phyloP scores from a whole-genome alignment of 2,888 invertebrate genomes.

The Julus scanicus region DNA sequence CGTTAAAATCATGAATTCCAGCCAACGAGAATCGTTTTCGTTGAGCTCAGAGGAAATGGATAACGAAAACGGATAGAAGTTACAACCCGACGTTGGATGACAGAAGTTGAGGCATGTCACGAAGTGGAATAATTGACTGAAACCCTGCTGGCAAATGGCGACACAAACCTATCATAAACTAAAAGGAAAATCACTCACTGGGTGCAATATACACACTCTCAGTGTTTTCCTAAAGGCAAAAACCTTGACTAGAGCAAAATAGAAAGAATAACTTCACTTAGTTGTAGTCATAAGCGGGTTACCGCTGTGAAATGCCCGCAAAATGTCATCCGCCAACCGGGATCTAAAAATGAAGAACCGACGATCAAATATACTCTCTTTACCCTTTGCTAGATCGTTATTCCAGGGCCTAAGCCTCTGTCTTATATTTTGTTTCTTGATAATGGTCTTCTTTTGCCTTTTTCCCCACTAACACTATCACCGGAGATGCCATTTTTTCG shows the following conservation, averaged over 20 bases:
- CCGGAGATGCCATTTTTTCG: background rate
- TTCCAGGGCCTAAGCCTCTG: slow-evolving; percentile 1
- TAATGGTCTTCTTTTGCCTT: background rate
- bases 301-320: slow-evolving; percentile 42
- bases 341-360: slow-evolving; percentile 39
- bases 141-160: slow-evolving; percentile 52
- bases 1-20: slow-evolving; percentile 44
- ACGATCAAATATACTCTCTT: slow-evolving; percentile 15
- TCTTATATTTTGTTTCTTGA: slow-evolving; percentile 2
- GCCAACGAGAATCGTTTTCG: slow-evolving; percentile 41
- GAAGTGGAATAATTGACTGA: slow-evolving; percentile 54
- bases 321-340: slow-evolving; percentile 36
- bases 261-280: slow-evolving; percentile 47
- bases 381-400: slow-evolving; percentile 23
- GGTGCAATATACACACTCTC: slow-evolving; percentile 32
- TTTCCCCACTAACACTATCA: background rate
- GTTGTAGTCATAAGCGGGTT: slow-evolving; percentile 40
- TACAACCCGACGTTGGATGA: slow-evolving; percentile 27
- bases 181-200: slow-evolving; percentile 49
- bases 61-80: slow-evolving; percentile 40
- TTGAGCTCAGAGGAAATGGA: slow-evolving; percentile 46
- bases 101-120: slow-evolving; percentile 51
- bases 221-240: background rate
- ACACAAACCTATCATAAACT: slow-evolving; percentile 50
- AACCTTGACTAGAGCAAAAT: slow-evolving; percentile 47